Conservation (phyloP, 2,888 invertebrate species). For the Lithophane leautieri region DNA sequence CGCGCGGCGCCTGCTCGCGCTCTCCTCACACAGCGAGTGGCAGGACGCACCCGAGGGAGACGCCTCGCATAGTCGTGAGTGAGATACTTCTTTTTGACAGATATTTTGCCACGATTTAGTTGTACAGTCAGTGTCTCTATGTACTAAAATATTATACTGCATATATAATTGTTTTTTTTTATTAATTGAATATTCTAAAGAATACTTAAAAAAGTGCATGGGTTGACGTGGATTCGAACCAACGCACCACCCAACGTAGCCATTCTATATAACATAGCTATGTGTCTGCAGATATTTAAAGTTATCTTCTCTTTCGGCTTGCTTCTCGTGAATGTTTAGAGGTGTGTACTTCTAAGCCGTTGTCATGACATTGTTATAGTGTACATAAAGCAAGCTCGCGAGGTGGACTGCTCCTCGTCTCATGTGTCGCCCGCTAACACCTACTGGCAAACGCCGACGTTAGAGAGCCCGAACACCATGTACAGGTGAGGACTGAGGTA, state of each 20-base stretch:
- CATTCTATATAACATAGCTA: neutral
- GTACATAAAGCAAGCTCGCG: slow-evolving; percentile 91
- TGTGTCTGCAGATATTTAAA: neutral
- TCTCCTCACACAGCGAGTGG: slow-evolving; percentile 83
- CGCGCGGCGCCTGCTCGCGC: slow-evolving; percentile 78
- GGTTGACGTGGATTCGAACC: neutral
- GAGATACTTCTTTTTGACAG: neutral
- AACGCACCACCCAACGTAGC: neutral
- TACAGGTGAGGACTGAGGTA: slow-evolving; percentile 75
- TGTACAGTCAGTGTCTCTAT: neutral
- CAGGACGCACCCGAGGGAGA: slow-evolving; percentile 89
- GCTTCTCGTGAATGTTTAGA: neutral
- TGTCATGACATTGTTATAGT: slow-evolving; percentile 70
- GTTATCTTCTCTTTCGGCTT: neutral
- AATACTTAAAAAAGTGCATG: neutral
- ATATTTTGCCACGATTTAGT: neutral
- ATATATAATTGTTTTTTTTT: no score
- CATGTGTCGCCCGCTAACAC: slow-evolving; percentile 81
- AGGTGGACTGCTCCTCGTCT: slow-evolving; percentile 87
- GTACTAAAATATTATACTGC: neutral
- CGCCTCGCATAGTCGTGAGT: slow-evolving; percentile 92
- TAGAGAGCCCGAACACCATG: slow-evolving; percentile 80
- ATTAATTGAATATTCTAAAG: neutral
- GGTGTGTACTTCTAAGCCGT: neutral
- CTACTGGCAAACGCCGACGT: slow-evolving; percentile 84